Conservation (phyloP, 2,797 vertebrate species). For the Silurus lanzhouensis region DNA sequence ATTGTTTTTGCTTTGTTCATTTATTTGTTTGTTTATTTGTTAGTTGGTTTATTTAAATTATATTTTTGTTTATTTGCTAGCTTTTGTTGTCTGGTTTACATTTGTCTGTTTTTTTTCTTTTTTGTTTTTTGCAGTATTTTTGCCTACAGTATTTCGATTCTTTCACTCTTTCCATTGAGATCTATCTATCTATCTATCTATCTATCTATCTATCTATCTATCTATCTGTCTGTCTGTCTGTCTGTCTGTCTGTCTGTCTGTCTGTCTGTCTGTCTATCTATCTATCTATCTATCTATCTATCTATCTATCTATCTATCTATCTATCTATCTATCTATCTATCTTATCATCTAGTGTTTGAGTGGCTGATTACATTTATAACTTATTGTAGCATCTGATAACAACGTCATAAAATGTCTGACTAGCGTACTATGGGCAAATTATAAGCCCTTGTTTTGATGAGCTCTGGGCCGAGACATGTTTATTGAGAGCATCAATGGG, state of each 20-base stretch:
- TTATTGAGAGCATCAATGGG: neutral
- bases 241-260: no score
- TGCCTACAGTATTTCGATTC: neutral
- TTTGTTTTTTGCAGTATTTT: neutral
- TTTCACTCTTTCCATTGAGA: neutral
- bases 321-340: no score
- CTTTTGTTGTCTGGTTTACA: neutral
- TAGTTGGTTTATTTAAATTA: no score
- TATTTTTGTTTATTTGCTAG: neutral
- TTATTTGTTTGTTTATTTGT: neutral
- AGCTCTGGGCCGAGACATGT: constrained; percentile 5
- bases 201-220: no score
- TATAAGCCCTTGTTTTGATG: constrained; percentile 22
- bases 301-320: no score
- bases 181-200: no score
- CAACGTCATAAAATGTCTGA: constrained; percentile 2
- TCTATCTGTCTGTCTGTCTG: no score
- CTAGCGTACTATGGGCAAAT: neutral
- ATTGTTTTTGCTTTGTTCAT: neutral
- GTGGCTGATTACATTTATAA: neutral
- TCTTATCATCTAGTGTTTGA: neutral
- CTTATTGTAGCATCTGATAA: neutral
- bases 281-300: no score
- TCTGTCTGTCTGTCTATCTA: no score
- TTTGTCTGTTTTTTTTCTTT: neutral